Percentiles rank a stretch among this genome's conserved stretches.
Conservation (phyloP, 2,113 vertebrate species). For the Tupaia tana region DNA sequence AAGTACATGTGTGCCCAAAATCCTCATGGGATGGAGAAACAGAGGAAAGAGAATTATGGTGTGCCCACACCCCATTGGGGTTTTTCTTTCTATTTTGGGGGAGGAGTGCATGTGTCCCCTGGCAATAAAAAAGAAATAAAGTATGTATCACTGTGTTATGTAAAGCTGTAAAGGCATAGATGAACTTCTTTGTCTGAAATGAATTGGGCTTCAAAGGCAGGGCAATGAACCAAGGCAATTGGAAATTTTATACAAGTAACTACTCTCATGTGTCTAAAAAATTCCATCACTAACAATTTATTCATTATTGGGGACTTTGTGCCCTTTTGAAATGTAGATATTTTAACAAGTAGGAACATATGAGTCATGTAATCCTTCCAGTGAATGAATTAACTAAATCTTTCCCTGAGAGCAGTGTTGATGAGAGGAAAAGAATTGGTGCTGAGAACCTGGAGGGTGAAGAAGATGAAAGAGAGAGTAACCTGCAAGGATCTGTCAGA, state of each 20-base stretch:
- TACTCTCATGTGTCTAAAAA: constrained; percentile 1
- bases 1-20: too few species aligned
- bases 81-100: too few species aligned
- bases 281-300: constrained; percentile 28
- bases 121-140: too few species aligned
- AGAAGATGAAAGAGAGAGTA: background rate
- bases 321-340: constrained; percentile 21
- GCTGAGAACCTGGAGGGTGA: background rate
- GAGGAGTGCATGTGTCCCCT: too few species aligned
- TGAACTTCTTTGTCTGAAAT: background rate
- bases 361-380: background rate
- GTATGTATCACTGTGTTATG: background rate
- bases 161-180: background rate
- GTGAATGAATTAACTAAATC: background rate
- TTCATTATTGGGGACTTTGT: constrained; percentile 40
- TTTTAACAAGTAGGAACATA: background rate
- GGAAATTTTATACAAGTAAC: background rate
- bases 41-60: too few species aligned
- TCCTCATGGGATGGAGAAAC: too few species aligned
- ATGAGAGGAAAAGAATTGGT: background rate
- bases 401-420: background rate
- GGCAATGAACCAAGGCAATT: constrained; percentile 9
- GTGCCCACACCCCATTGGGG: too few species aligned
- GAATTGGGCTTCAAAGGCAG: constrained; percentile 31
- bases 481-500: background rate